Conservation (phyloP, 2,113 vertebrate genomes). For the Melospiza georgiana region DNA sequence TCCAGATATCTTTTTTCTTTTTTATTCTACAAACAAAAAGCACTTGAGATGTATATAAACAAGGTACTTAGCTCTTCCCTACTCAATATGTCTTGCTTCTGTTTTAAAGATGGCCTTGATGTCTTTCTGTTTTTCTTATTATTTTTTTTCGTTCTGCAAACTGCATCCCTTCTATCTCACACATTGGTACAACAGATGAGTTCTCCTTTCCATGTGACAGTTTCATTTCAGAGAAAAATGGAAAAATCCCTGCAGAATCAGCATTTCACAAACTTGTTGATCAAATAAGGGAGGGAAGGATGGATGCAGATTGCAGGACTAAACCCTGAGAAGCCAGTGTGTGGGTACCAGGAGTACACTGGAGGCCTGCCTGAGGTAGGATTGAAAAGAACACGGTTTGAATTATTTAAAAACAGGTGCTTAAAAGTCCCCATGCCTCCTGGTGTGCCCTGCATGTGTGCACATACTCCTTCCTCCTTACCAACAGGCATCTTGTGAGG, state of each 20-base stretch:
- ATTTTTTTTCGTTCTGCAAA: background rate
- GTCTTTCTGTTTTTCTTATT: background rate
- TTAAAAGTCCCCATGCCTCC: background rate
- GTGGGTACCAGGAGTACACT: accelerated
- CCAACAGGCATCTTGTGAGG: background rate
- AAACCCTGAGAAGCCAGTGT: background rate
- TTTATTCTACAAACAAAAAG: background rate
- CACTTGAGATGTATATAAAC: background rate
- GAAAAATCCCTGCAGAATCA: background rate
- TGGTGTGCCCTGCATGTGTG: background rate
- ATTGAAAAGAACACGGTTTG: background rate
- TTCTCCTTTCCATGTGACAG: background rate
- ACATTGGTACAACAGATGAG: background rate
- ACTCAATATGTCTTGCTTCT: background rate
- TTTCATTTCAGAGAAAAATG: constrained; percentile 26
- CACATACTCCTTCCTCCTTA: background rate
- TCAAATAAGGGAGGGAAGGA: background rate
- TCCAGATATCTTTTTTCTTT: background rate
- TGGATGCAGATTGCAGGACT: background rate
- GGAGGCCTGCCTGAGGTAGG: background rate
- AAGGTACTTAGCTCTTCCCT: background rate
- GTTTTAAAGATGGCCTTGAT: background rate
- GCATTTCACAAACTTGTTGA: background rate
- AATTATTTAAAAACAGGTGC: background rate
- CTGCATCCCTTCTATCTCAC: background rate